Conservation (phyloP, 2,888 invertebrate genomes). For the Scelioninae gen. 1 region DNA sequence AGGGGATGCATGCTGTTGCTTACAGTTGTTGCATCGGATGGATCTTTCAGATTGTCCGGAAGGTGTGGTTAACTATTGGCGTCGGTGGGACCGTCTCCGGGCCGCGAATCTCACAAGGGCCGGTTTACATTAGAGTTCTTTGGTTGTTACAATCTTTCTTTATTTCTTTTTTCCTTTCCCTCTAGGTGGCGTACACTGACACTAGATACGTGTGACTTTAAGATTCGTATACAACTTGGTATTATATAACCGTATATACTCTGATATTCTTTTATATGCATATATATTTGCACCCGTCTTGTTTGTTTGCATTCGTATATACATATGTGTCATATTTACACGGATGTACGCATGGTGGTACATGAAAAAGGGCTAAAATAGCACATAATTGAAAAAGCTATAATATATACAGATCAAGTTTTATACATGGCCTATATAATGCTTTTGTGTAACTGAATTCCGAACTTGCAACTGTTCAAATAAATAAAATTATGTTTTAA, state of each 20-base stretch:
- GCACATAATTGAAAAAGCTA: conserved; percentile 55
- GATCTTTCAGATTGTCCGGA: conserved; percentile 81
- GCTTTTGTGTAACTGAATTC: conserved; percentile 18
- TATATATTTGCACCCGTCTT: not conserved
- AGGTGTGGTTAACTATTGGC: conserved; percentile 83
- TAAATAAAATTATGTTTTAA: too few species aligned
- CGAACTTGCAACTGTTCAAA: conserved; percentile 1
- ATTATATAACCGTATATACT: conserved; percentile 77
- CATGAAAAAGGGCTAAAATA: conserved; percentile 56
- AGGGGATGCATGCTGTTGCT: conserved; percentile 67
- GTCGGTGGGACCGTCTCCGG: conserved; percentile 82
- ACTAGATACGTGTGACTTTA: conserved; percentile 78
- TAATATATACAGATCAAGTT: conserved; percentile 49
- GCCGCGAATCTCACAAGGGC: conserved; percentile 84
- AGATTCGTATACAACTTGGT: conserved; percentile 72
- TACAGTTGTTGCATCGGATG: conserved; percentile 64
- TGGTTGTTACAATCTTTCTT: conserved; percentile 76
- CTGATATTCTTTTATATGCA: conserved; percentile 42
- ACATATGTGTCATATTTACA: conserved; percentile 31
- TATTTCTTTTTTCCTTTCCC: conserved; percentile 73
- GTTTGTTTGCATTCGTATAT: conserved; percentile 5
- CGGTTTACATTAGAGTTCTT: conserved; percentile 83
- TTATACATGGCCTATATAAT: conserved; percentile 28
- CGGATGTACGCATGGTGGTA: conserved; percentile 50
- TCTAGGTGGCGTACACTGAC: conserved; percentile 71